These are phyloP conservation scores for Ptilonorhynchus violaceus DNA, from an alignment of 2,113 vertebrate species.

Conservation along the genomic window DNA sequence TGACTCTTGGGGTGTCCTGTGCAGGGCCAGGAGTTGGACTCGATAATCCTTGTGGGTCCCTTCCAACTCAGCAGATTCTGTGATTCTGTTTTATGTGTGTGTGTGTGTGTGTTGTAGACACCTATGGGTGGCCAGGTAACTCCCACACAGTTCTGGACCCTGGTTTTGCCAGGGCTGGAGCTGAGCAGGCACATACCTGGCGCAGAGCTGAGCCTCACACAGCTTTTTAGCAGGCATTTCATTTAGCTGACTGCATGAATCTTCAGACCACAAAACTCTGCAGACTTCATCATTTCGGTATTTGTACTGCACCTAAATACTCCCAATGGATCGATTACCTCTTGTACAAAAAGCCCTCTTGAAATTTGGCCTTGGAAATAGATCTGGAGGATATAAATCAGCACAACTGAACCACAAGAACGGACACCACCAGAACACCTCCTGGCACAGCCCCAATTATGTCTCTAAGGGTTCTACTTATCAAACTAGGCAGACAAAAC, in stretches of 20 bases:
- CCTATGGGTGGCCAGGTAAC: background rate
- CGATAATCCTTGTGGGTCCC: background rate
- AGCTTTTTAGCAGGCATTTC: background rate
- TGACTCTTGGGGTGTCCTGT: background rate
- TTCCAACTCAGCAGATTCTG: background rate
- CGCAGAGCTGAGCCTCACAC: background rate
- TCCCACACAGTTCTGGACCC: fast-evolving
- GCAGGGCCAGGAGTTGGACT: background rate
- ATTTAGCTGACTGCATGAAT: background rate
- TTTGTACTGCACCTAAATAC: background rate
- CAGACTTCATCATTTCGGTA: background rate
- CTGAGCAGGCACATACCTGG: background rate
- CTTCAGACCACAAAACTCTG: background rate
- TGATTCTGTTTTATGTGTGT: no score
- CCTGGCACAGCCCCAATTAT: fast-evolving
- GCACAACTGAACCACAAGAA: background rate
- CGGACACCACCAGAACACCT: background rate
- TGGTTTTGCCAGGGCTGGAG: background rate
- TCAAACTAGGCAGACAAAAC: background rate
- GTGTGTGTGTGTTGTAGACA: background rate
- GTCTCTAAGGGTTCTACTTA: background rate
- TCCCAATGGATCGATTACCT: background rate
- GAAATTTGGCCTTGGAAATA: background rate
- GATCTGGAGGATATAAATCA: background rate
- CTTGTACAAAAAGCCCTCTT: background rate